Evolutionary conservation across 2,888 invertebrate species (phyloP), one percentile per base, ranked within the genome.

Genomic region (Ditula angustiorana): DNA sequence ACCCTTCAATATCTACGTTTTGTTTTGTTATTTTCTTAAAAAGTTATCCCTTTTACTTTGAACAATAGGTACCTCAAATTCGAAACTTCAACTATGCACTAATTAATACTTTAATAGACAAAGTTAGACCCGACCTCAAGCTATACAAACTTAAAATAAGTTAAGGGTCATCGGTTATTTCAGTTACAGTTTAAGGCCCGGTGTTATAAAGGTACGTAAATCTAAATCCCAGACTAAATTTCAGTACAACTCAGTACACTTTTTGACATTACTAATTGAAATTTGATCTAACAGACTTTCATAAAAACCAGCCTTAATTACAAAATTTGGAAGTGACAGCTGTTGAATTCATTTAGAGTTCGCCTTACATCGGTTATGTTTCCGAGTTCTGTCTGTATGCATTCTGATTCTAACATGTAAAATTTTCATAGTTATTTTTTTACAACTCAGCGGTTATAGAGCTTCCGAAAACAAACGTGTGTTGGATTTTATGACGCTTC

Each of bases 21-120:
- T 41, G 19, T 41, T 10, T 19, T 41, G 19, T 19, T 19, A 19
- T 19, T 41, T 8, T 41, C 37, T 41, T 7, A 19, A 41, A 41
- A 19, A 41, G 2, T 16, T 13, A 13, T 16, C 19, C 19, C 19
- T 41, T 10, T 41, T 8, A 19, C 41, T 50, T 50, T 50, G 19
- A 30, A 50, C 13, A 26, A 7, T 21, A 13, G 19, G 35, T 47
- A 59, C 30, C 35, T 61, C 35, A 33, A 55, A 61, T 55, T 33
- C 19, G 10, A 21, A 61, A 61, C 47, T 55, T 55, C 10, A 10
- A 19, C 55, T 23, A 26, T 55, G 13, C 37, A 28, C 55, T 55
- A 61, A 55, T 61, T 55, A 61, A 61, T 61, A 55, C 33, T 61
- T 26, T 55, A 47, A 47, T 55, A 47, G 47, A 55, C 46, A 55